Evolutionary conservation across 2,113 vertebrate species (phyloP).

Genomic region (Anser brachyrhynchus): DNA sequence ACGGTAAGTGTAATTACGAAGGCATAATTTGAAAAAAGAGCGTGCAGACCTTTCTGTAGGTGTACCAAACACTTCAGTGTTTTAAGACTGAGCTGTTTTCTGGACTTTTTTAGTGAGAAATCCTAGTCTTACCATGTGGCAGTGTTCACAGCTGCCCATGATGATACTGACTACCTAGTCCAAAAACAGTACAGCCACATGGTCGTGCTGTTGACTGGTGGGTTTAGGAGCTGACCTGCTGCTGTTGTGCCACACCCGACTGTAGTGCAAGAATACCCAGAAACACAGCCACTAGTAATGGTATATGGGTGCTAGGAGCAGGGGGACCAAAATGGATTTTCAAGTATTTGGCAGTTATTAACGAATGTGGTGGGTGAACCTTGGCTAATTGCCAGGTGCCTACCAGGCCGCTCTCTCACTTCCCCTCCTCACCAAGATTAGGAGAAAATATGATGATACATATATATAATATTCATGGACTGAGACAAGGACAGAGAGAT

Average conservation of each 20-base stretch:
- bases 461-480: too few relatives aligned
- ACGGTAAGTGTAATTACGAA: not conserved
- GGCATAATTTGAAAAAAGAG: not conserved
- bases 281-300: fast-evolving
- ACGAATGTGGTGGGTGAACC: too few relatives aligned
- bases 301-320: not conserved
- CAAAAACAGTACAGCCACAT: fast-evolving
- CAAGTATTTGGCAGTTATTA: not conserved
- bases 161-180: not conserved
- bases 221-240: not conserved
- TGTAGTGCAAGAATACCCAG: not conserved
- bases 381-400: too few relatives aligned
- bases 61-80: not conserved
- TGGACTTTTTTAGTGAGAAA: not conserved
- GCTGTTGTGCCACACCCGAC: not conserved
- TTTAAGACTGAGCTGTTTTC: not conserved
- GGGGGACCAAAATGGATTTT: fast-evolving
- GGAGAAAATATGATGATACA: too few relatives aligned
- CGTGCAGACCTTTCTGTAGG: not conserved
- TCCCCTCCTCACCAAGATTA: too few relatives aligned
- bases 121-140: fast-evolving
- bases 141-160: not conserved
- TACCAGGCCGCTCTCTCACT: too few relatives aligned
- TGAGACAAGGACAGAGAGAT: too few relatives aligned
- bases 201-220: fast-evolving